Conservation (phyloP, 1,140 invertebrate species). For the Medauroidea extradentata region DNA sequence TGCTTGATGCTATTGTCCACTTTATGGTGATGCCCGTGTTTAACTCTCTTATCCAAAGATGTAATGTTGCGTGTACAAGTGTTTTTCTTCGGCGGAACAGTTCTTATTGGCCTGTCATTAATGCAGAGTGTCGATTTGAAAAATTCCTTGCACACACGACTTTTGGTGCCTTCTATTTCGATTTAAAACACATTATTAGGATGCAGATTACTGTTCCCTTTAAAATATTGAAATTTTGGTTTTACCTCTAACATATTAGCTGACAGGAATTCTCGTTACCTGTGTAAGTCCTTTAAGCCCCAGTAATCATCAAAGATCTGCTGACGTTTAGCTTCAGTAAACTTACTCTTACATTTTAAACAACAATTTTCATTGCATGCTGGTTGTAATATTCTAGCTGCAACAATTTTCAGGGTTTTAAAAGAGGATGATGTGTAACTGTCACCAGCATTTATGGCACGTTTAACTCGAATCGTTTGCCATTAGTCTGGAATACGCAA, state of each 20-base stretch:
- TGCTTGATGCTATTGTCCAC: slow-evolving; percentile 28
- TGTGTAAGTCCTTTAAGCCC: slow-evolving; percentile 10
- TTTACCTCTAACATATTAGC: not conserved
- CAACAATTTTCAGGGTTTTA: not conserved
- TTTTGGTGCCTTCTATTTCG: slow-evolving; percentile 17
- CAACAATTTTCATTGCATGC: too few relatives aligned
- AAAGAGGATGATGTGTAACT: not conserved
- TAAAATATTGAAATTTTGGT: too few relatives aligned
- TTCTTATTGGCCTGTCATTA: slow-evolving; percentile 23
- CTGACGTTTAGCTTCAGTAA: not conserved
- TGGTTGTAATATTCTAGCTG: not conserved
- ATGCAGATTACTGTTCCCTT: slow-evolving; percentile 16
- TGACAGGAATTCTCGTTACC: slow-evolving; percentile 16
- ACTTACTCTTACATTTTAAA: too few relatives aligned
- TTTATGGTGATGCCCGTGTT: slow-evolving; percentile 32
- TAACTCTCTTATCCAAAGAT: slow-evolving; percentile 15
- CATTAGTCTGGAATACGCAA: too few relatives aligned
- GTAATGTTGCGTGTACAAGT: too few relatives aligned
- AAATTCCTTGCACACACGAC: slow-evolving; percentile 27
- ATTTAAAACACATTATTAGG: slow-evolving; percentile 31
- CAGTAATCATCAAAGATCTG: slow-evolving; percentile 15
- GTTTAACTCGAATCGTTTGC: too few relatives aligned
- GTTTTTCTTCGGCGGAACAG: slow-evolving; percentile 19
- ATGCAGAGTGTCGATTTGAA: slow-evolving; percentile 30
- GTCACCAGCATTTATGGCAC: too few relatives aligned